Evolutionary conservation across 2,113 vertebrate genomes (phyloP).

Genomic region (Phodopus roborovskii): DNA sequence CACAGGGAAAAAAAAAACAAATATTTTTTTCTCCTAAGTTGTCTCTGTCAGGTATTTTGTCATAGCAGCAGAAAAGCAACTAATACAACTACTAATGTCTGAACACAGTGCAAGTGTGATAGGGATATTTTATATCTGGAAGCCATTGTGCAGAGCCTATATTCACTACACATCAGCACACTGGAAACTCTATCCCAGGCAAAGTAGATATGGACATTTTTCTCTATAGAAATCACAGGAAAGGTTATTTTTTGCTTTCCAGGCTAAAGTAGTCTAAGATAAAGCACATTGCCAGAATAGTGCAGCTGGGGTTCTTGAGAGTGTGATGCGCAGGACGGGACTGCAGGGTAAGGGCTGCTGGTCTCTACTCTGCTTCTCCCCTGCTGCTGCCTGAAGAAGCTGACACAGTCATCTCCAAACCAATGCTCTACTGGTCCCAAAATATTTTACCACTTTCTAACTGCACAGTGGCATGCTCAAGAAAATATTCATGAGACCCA

Average conservation of each 20-base stretch:
- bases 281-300: neutral
- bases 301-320: neutral
- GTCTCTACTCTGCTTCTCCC: neutral
- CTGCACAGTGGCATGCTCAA: neutral
- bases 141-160: neutral
- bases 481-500: slow-evolving; percentile 34
- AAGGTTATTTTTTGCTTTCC: slow-evolving; percentile 6
- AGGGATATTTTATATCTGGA: slow-evolving; percentile 17
- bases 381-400: slow-evolving; percentile 4
- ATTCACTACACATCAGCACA: neutral
- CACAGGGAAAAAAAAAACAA: neutral
- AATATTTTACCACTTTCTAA: neutral
- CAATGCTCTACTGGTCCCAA: neutral
- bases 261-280: neutral
- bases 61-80: neutral
- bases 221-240: neutral
- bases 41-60: neutral
- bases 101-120: neutral
- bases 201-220: neutral
- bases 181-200: neutral
- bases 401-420: neutral
- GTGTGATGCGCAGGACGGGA: neutral
- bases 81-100: neutral
- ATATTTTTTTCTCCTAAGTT: neutral
- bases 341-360: neutral